A percentile compares a stretch with the other conserved stretches of the same genome.
Evolutionary conservation across 2,888 invertebrate genomes (phyloP).

Genomic region (Tridacna crocea): DNA sequence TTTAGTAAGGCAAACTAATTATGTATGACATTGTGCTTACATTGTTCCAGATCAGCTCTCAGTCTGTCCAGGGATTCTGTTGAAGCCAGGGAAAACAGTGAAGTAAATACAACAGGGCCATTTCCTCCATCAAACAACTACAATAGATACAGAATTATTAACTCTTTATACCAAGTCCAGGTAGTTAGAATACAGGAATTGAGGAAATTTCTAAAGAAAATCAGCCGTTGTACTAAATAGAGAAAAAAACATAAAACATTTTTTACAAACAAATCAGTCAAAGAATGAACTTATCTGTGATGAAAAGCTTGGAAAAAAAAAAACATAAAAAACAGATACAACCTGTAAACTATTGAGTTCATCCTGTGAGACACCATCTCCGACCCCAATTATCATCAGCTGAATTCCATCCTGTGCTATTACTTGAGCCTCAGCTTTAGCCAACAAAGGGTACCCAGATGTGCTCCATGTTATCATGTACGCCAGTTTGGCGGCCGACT

Average conservation of each 20-base stretch:
- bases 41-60: conserved; percentile 20
- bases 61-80: conserved; percentile 4
- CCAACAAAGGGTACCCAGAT: conserved; percentile 25
- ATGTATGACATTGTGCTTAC: conserved; percentile 7
- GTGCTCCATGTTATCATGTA: conserved; percentile 42
- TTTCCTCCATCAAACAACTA: conserved; percentile 33
- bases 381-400: conserved; percentile 36
- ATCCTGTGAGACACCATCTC: neutral
- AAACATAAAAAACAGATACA: neutral
- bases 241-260: too few species aligned
- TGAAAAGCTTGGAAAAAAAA: too few species aligned
- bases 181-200: too few species aligned
- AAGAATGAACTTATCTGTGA: too few species aligned
- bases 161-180: neutral
- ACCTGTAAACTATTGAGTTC: conserved; percentile 41
- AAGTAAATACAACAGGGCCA: conserved; percentile 2
- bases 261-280: too few species aligned
- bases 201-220: too few species aligned
- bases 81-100: conserved; percentile 23
- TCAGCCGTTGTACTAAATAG: too few species aligned
- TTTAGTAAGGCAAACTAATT: too few species aligned
- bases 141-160: neutral
- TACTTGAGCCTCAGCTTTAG: conserved; percentile 37
- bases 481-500: conserved; percentile 28
- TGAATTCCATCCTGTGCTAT: conserved; percentile 37